phyloP scores from a whole-genome alignment of 2,797 vertebrate species.

The Anomalospiza imberbis region DNA sequence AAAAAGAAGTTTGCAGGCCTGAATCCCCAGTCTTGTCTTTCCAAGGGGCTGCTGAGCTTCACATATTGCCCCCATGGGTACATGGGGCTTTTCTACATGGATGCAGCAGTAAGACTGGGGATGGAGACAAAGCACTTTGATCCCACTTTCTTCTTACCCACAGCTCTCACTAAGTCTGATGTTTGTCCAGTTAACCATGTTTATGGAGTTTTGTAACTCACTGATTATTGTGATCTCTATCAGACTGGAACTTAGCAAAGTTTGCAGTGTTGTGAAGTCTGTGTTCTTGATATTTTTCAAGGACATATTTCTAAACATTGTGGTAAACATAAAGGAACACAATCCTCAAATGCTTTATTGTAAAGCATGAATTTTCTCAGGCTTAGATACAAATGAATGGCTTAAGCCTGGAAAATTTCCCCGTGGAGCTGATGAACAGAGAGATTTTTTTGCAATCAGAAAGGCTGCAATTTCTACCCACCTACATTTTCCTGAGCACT shows the following conservation, averaged over 20 bases:
- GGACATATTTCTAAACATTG: background rate
- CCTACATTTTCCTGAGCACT: background rate
- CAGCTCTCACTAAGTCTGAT: background rate
- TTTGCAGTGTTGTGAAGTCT: background rate
- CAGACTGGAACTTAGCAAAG: background rate
- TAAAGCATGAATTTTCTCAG: background rate
- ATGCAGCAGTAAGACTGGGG: background rate
- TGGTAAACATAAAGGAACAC: background rate
- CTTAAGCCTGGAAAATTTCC: background rate
- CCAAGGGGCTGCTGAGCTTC: background rate
- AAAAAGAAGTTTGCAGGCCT: background rate
- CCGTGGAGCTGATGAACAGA: background rate
- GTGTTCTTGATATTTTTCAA: background rate
- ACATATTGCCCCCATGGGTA: background rate
- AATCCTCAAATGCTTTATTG: slow-evolving; percentile 5
- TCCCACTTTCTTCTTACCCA: background rate
- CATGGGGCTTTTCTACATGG: background rate
- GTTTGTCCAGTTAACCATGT: background rate
- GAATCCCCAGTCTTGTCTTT: background rate
- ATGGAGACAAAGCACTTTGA: background rate
- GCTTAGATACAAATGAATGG: background rate
- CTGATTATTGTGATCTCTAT: background rate
- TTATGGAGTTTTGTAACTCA: background rate
- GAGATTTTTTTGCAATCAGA: background rate
- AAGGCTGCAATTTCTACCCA: background rate